phyloP scores from a whole-genome alignment of 92 coral and sea anemone species.

The Phenganax stokvisi region DNA sequence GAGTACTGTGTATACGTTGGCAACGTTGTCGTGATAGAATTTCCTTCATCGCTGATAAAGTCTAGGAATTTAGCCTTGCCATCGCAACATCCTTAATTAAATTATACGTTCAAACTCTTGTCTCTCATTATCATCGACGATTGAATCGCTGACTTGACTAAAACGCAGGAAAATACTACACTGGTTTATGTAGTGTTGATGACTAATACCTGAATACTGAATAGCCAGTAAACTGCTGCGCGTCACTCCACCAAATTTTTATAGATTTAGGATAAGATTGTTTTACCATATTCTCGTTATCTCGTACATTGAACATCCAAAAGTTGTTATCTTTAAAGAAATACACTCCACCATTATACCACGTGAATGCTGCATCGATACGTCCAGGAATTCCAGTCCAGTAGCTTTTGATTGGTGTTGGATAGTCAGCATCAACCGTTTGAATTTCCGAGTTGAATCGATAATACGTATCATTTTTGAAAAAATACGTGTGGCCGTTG shows the following conservation, averaged over 20 bases:
- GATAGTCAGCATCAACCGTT: conserved; percentile 64
- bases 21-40: too few species aligned
- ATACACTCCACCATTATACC: conserved; percentile 91
- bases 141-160: too few species aligned
- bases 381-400: conserved; percentile 71
- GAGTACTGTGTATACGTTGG: too few species aligned
- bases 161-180: too few species aligned
- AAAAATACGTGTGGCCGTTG: conserved; percentile 87
- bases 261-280: conserved; percentile 57
- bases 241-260: conserved; percentile 58
- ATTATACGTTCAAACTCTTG: too few species aligned
- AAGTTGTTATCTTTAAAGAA: conserved; percentile 67
- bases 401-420: conserved; percentile 57
- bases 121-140: too few species aligned
- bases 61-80: too few species aligned
- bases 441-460: conserved; percentile 56
- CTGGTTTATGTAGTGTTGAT: too few species aligned
- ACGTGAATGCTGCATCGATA: conserved; percentile 70
- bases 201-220: conserved; percentile 27
- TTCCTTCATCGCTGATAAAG: too few species aligned
- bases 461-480: conserved; percentile 72
- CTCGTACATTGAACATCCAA: conserved; percentile 50
- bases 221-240: conserved; percentile 17
- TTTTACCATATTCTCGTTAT: conserved; percentile 41
- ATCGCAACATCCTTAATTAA: too few species aligned